Base-by-base conservation (phyloP, 30 jellyfish, hydroid and myxozoan genomes). In the Aurelia coerulea region DNA sequence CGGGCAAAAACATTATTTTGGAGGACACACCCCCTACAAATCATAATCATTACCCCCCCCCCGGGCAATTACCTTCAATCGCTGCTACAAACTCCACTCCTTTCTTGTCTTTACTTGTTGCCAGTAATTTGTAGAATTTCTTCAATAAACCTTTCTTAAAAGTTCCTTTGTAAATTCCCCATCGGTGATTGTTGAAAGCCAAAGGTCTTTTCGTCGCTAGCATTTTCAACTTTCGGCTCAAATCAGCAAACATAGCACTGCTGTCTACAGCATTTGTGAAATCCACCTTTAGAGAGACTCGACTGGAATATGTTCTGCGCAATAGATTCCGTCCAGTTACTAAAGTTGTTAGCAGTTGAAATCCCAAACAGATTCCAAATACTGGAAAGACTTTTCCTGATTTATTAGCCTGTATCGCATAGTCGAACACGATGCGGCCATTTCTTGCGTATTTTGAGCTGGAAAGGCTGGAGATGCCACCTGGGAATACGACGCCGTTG, bases 41-140 rank as follows among this genome's bases (percentile, higher is more conserved):
- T 23, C 29, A 23, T 23, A 23, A 23, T 23, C 0, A 0, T 0
- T 23, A 23, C 29, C 0, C 66, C 29, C 0, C 66, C 13, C 17
- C 66, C 17, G 13, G 17, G 12, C 56, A 41, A 23, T 17, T 73
- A 78, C 97, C 97, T 88, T 88, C 97, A 16, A 88, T 65, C 35
- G 92, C 85, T 32, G 97, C 82, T 9, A 80, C 89, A 83, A 88
- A 88, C 54, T 88, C 97, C 62, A 79, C 85, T 5, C 97, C 97
- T 50, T 74, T 79, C 37, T 31, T 73, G 72, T 88, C 97, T 58
- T 29, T 76, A 37, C 83, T 88, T 23, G 92, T 79, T 50, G 92
- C 54, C 11, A 88, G 86, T 5, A 68, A 75, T 31, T 78, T 73
- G 88, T 17, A 88, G 67, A 79, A 63, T 11, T 49, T 70, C 42